A percentile compares a stretch with the other conserved stretches of the same genome.
phyloP scores from a whole-genome alignment of 2,797 vertebrate genomes.

The Pangasius djambal region DNA sequence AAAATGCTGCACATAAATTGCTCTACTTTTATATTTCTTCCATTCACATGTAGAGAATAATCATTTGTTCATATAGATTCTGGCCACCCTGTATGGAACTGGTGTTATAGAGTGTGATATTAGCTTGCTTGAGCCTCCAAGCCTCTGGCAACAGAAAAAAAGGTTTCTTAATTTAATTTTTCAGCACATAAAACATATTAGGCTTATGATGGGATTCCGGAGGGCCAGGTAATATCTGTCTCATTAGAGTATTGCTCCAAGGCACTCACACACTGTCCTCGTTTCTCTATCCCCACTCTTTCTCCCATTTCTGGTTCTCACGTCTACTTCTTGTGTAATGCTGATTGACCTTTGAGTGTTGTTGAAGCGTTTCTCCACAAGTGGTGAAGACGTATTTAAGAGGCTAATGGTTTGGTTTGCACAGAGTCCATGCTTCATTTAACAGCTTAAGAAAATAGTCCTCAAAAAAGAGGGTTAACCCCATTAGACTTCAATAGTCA shows the following conservation, averaged over 20 bases:
- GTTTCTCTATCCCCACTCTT: slow-evolving; percentile 20
- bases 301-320: slow-evolving; percentile 47
- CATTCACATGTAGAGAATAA: background rate
- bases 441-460: slow-evolving; percentile 56
- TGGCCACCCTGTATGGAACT: background rate
- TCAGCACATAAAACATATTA: slow-evolving; percentile 55
- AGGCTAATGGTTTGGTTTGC: slow-evolving; percentile 53
- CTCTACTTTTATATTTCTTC: background rate
- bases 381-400: slow-evolving; percentile 51
- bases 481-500: slow-evolving; percentile 40
- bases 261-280: slow-evolving; percentile 40
- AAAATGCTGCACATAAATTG: slow-evolving; percentile 22
- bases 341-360: slow-evolving; percentile 49
- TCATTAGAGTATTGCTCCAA: slow-evolving; percentile 54
- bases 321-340: slow-evolving; percentile 4
- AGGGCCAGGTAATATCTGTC: slow-evolving; percentile 58
- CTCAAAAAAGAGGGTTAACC: slow-evolving; percentile 54
- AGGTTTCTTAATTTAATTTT: slow-evolving; percentile 57
- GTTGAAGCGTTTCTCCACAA: slow-evolving; percentile 31
- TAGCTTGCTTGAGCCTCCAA: slow-evolving; percentile 18
- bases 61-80: background rate
- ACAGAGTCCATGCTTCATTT: slow-evolving; percentile 52
- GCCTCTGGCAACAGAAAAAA: slow-evolving; percentile 38
- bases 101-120: slow-evolving; percentile 11
- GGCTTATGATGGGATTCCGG: slow-evolving; percentile 53